Evolutionary conservation across 23 tunicate genomes (phyloP), one percentile per base, ranked within the genome.

Genomic region (Trididemnum nubilum): DNA sequence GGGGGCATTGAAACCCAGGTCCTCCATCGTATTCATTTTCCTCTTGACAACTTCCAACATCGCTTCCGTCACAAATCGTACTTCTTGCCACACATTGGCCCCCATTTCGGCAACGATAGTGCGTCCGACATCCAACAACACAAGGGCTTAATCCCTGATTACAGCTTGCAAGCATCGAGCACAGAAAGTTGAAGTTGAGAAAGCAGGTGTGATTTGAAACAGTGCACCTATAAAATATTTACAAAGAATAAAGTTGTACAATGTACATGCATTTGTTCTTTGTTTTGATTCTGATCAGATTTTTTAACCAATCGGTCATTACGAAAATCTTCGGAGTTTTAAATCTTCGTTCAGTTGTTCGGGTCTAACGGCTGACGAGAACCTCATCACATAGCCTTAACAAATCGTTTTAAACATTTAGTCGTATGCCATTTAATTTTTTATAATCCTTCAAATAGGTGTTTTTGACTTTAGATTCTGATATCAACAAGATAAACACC

Each of bases 1-100:
- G 38, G 25, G 32, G 29, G 33, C 90, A 85, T 70, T 85, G 79
- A 72, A 85, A 85, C 35, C 90, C 90, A 4, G 58, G 24, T 1
- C 90, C 90, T n/a, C 49, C 35, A 15, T 26, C 28, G 76, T 76
- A 85, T 25, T 26, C 61, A 38, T 85, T 57, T 35, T 85, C 84
- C 35, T 85, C 84, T 18, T 35, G 32, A 31, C 90, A 67, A 1
- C 84, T 71, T 30, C 33, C 28, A 29, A 61, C 38, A 4, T 58
- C 27, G 36, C 69, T 66, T 2, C 65, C 57, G 57, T 79, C 90
- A 36, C 90, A 85, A 1, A 85, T 31, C 0, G 90, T 78, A 51
- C 37, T 29, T 67, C 90, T 69, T 26, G 23, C 40, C 28, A 28
- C 38, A 65, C 90, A 85, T 2, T 52, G n/a, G 26, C 57, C 71